Percentiles rank a stretch among this genome's conserved stretches.
phyloP scores from a whole-genome alignment of 2,113 vertebrate species.

The Crypturellus undulatus region DNA sequence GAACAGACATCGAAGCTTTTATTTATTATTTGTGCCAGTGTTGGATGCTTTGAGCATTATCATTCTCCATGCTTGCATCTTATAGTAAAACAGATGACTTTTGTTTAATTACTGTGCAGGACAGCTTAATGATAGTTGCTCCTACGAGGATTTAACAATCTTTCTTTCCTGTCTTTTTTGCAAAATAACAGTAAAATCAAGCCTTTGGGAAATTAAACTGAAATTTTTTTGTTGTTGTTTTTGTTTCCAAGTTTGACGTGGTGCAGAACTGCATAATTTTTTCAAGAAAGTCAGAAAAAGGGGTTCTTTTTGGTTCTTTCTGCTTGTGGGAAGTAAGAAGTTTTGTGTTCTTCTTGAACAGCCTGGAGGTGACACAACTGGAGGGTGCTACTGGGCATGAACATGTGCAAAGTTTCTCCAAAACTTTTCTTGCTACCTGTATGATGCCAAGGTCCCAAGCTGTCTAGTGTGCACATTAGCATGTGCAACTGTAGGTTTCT shows the following conservation, averaged over 20 bases:
- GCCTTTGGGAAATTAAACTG: neutral
- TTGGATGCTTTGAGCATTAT: neutral
- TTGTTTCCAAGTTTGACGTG: neutral
- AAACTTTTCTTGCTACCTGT: neutral
- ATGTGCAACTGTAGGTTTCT: neutral
- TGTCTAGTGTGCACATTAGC: neutral
- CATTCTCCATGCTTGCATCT: neutral
- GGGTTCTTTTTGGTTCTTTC: neutral
- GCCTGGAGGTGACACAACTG: neutral
- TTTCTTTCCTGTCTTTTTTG: neutral
- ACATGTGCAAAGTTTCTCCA: neutral
- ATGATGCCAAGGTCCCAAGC: neutral
- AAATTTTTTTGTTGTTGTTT: neutral
- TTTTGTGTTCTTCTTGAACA: neutral
- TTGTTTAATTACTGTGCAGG: neutral
- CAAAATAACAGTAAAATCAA: neutral
- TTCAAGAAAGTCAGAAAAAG: neutral
- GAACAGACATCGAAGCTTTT: neutral
- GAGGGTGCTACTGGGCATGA: neutral
- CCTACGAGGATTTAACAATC: neutral
- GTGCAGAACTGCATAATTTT: neutral
- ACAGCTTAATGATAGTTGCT: neutral
- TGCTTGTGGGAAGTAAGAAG: neutral
- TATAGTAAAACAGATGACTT: neutral
- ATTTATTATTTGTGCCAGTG: neutral